Base-by-base conservation (phyloP, 2,797 vertebrate genomes). In the Chaetodon trifasciatus region DNA sequence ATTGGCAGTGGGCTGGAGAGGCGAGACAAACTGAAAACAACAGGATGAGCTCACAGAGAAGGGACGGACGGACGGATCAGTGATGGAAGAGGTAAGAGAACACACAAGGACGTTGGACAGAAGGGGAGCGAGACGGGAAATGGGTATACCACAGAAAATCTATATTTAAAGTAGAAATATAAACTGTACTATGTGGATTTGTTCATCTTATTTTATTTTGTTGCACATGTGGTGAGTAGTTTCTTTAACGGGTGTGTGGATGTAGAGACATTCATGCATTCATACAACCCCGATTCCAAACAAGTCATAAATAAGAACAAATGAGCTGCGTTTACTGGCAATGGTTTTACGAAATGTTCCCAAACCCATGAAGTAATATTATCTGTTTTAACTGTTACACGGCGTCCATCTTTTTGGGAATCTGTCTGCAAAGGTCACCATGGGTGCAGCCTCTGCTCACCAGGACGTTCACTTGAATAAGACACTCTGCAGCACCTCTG, bases 111-210 rank as follows among this genome's bases (percentile, higher is more conserved):
- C 13, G 24, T 37, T 0, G 9, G 15, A n/a, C 49, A 47, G 24
- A 9, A 42, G 5, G 1, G 3, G 37, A 56, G 17, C 0, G 9
- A 7, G 8, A 8, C 1, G 32, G 32, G 24, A 69, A 35, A 19
- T 8, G 16, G 12, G 2, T 11, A 47, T 40, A 46, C 1, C 7
- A 50, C 23, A 47, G 17, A 35, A 19, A 58, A 12, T 8, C 52
- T 68, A 57, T 75, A 67, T 82, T 67, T 61, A 0, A 50, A 66
- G 13, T 53, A 15, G 12, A n/a, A 12, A 70, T 52, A 63, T 44
- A 40, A 69, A 44, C 1, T 65, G 37, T 4, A 32, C 11, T 23
- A 2, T 42, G 19, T 55, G 50, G 28, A 69, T 57, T 62, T 70
- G 19, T 39, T 63, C 0, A n/a, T 40, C 15, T 52, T 4, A 46